Percentiles rank a stretch among this genome's conserved stretches.
Evolutionary conservation across 1,140 invertebrate species (phyloP).

Genomic region (Lasioglossum albipes): DNA sequence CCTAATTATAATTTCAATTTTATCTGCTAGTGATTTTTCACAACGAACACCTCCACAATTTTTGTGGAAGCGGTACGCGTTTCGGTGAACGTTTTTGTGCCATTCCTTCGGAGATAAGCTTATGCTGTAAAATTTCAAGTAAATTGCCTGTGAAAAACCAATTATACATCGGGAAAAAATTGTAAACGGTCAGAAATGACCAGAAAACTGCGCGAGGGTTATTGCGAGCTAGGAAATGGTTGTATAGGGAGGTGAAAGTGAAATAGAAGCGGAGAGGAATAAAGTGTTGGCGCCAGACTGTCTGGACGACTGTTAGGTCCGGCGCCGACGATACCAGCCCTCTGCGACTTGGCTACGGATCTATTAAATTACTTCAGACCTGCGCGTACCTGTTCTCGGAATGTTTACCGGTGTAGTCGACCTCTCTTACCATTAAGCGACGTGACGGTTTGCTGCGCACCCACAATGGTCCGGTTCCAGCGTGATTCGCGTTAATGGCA

Average conservation of each 20-base stretch:
- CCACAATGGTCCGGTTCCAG: background rate
- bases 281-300: background rate
- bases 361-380: slow-evolving; percentile 39
- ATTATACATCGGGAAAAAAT: too few relatives aligned
- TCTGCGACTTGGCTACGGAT: background rate
- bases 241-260: background rate
- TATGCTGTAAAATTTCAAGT: too few relatives aligned
- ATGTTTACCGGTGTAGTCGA: background rate
- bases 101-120: too few relatives aligned
- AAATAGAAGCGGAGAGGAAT: background rate
- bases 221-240: background rate
- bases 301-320: background rate
- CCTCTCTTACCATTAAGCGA: background rate
- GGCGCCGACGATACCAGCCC: background rate
- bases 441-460: background rate
- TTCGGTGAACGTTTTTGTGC: too few relatives aligned
- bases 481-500: background rate
- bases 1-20: too few relatives aligned
- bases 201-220: too few relatives aligned
- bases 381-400: slow-evolving; percentile 4
- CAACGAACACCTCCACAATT: too few relatives aligned
- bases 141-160: too few relatives aligned
- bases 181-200: too few relatives aligned
- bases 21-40: too few relatives aligned
- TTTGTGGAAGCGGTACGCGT: too few relatives aligned